Conservation (phyloP, 2,888 invertebrate genomes). For the Lycophotia porphyrea region DNA sequence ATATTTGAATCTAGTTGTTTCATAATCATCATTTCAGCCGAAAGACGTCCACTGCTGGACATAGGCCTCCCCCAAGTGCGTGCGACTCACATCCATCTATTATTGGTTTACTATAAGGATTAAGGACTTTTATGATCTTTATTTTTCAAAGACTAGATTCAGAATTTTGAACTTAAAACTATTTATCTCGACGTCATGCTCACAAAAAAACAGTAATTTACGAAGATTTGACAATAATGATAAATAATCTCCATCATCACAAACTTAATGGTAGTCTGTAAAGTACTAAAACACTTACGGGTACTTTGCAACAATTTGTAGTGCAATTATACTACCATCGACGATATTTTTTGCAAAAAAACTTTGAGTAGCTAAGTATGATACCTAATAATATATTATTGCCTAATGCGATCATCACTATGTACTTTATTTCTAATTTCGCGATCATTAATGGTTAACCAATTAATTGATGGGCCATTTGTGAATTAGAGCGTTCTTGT, state of each 20-base stretch:
- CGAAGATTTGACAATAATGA: not conserved
- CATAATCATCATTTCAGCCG: too few species aligned
- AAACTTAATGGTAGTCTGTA: constrained; percentile 4
- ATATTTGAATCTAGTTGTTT: too few species aligned
- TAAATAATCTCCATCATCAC: not conserved
- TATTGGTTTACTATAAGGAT: not conserved
- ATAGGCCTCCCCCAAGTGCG: too few species aligned
- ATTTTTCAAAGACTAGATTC: not conserved
- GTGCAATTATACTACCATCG: not conserved
- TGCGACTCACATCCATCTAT: too few species aligned
- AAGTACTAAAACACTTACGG: constrained; percentile 1
- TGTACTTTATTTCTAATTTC: constrained; percentile 13
- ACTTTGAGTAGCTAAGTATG: not conserved
- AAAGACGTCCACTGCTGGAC: too few species aligned
- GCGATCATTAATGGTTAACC: constrained; percentile 2
- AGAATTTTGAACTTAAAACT: not conserved
- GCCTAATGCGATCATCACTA: not conserved
- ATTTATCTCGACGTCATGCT: too few species aligned
- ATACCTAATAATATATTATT: not conserved
- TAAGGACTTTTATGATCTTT: not conserved
- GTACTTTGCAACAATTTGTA: not conserved
- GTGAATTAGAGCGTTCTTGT: constrained; percentile 6
- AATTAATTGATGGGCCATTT: constrained; percentile 30
- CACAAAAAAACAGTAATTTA: not conserved
- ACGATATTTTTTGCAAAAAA: not conserved